Percentiles rank a stretch among this genome's conserved stretches.
Evolutionary conservation across 2,888 invertebrate species (phyloP).

Genomic region (Cosmopolites sordidus): DNA sequence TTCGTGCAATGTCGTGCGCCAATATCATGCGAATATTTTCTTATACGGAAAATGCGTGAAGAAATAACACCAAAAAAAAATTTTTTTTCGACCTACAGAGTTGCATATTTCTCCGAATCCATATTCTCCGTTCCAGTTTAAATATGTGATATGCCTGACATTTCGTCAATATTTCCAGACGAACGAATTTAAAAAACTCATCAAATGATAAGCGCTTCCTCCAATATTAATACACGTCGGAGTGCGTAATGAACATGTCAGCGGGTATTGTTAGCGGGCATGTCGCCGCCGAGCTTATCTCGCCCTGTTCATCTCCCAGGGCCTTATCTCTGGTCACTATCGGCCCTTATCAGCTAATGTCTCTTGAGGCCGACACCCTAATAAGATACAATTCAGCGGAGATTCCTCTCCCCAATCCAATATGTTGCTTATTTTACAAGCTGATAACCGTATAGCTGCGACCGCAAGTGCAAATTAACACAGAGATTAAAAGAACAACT

Average conservation of each 20-base stretch:
- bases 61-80: too few species aligned
- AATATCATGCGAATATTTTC: too few species aligned
- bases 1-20: too few species aligned
- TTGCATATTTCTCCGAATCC: too few species aligned
- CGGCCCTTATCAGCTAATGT: constrained; percentile 37
- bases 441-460: constrained; percentile 4
- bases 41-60: too few species aligned
- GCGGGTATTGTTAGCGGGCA: constrained; percentile 26
- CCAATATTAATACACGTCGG: constrained; percentile 40
- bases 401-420: constrained; percentile 14
- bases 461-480: too few species aligned
- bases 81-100: too few species aligned
- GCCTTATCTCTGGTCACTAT: constrained; percentile 37
- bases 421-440: constrained; percentile 3
- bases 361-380: constrained; percentile 33
- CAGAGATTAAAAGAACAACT: too few species aligned
- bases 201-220: constrained; percentile 42
- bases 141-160: too few species aligned
- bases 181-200: constrained; percentile 39
- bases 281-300: constrained; percentile 31
- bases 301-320: constrained; percentile 33
- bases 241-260: constrained; percentile 46
- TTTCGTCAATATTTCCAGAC: background rate
- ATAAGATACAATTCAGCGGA: constrained; percentile 28
- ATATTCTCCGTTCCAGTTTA: too few species aligned